These are phyloP conservation scores for Micromesistius poutassou DNA, from an alignment of 2,797 vertebrate species.

Conservation along the genomic window DNA sequence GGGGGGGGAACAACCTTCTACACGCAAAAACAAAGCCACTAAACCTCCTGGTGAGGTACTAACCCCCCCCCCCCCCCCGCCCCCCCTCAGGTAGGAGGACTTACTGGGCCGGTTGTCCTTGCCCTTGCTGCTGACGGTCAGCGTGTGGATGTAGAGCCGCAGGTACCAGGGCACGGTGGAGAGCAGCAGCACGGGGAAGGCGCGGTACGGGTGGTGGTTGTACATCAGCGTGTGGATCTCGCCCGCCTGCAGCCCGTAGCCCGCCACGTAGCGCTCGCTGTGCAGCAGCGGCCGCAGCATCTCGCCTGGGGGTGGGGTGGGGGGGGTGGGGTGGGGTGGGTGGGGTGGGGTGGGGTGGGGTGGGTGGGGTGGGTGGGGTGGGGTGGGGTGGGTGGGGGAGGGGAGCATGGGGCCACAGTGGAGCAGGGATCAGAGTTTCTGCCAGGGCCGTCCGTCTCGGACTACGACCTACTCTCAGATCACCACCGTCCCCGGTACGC, in stretches of 20 bases:
- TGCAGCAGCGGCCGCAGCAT: conserved; percentile 84
- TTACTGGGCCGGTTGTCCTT: conserved; percentile 95
- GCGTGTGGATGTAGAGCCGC: conserved; percentile 91
- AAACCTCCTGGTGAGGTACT: no score
- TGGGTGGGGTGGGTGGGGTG: neutral
- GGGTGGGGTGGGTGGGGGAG: neutral
- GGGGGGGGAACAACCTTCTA: no score
- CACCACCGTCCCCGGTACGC: no score
- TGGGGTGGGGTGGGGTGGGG: neutral
- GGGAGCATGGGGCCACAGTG: no score
- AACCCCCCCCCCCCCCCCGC: no score
- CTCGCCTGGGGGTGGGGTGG: conserved; percentile 41
- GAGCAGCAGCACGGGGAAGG: conserved; percentile 89
- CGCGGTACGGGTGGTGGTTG: conserved; percentile 90
- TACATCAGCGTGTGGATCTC: conserved; percentile 91
- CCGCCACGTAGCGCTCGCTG: conserved; percentile 89
- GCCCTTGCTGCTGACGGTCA: conserved; percentile 87
- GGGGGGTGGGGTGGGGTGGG: neutral
- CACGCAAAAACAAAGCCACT: no score
- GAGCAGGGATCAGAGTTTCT: no score
- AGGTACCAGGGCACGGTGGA: conserved; percentile 96
- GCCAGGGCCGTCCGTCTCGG: no score
- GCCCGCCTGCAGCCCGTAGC: conserved; percentile 90
- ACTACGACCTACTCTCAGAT: no score
- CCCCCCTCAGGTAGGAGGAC: no score